Conservation (phyloP, 2,888 invertebrate species). For the Monopis laevigella region DNA sequence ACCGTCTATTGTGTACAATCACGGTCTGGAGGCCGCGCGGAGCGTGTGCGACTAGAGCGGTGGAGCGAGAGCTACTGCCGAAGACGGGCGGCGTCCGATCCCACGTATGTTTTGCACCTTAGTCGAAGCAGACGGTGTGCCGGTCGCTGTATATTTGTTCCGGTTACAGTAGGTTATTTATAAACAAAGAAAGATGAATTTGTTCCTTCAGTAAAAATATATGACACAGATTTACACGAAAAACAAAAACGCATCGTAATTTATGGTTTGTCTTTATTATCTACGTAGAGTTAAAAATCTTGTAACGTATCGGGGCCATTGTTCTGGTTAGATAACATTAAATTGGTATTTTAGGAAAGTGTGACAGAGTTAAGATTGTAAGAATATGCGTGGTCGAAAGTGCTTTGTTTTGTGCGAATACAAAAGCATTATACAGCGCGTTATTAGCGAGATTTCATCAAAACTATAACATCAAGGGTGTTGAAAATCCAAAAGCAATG, state of each 20-base stretch:
- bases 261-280: constrained; percentile 5
- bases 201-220: constrained; percentile 46
- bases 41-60: not conserved
- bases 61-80: too few relatives aligned
- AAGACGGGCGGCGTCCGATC: constrained; percentile 13
- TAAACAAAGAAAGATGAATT: constrained; percentile 57
- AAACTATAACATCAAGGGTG: not conserved
- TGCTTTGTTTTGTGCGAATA: too few relatives aligned
- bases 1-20: too few relatives aligned
- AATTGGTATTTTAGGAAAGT: not conserved
- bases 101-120: constrained; percentile 44
- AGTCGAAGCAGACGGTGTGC: constrained; percentile 53
- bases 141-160: constrained; percentile 44
- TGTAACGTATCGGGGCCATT: too few relatives aligned
- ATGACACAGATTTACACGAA: constrained; percentile 52
- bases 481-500: not conserved
- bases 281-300: too few relatives aligned
- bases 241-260: constrained; percentile 26
- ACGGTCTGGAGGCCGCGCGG: too few relatives aligned
- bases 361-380: not conserved
- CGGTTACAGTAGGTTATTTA: constrained; percentile 56
- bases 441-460: not conserved
- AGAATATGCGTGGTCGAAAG: too few relatives aligned
- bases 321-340: not conserved
- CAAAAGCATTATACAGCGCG: too few relatives aligned